phyloP scores from a whole-genome alignment of 2,113 vertebrate genomes.

The Thalassoma bifasciatum region DNA sequence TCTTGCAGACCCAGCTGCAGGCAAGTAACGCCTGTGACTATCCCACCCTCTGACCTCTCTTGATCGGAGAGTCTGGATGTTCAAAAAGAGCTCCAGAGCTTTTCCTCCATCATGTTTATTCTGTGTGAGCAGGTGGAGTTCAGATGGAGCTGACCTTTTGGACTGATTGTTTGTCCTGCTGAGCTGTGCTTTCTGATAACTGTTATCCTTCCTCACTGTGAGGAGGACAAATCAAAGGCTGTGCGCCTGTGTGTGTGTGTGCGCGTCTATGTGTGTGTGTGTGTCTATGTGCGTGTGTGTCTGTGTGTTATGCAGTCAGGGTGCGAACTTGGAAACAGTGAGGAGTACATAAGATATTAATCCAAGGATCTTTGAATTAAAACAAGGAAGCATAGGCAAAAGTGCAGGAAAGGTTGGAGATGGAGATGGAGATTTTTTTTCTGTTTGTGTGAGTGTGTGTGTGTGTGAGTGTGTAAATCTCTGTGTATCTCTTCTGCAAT shows the following conservation, averaged over 20 bases:
- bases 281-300: background rate
- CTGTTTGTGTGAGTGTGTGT: background rate
- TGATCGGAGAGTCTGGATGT: constrained; percentile 26
- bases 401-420: background rate
- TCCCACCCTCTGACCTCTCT: background rate
- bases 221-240: background rate
- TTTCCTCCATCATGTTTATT: constrained; percentile 30
- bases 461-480: background rate
- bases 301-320: background rate
- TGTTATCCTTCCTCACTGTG: constrained; percentile 21
- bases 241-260: background rate
- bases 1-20: background rate
- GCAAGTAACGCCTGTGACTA: background rate
- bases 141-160: constrained; percentile 45
- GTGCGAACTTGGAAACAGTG: too few relatives aligned
- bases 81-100: background rate
- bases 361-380: background rate
- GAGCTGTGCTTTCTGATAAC: constrained; percentile 39
- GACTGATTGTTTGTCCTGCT: constrained; percentile 49
- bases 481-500: background rate
- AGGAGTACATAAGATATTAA: constrained; percentile 25
- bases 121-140: constrained; percentile 29
- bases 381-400: background rate
- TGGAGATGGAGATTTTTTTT: background rate
- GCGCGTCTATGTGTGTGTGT: constrained; percentile 10